Evolutionary conservation across 1,140 invertebrate genomes (phyloP).

Genomic region (Lordiphosa mommai): DNA sequence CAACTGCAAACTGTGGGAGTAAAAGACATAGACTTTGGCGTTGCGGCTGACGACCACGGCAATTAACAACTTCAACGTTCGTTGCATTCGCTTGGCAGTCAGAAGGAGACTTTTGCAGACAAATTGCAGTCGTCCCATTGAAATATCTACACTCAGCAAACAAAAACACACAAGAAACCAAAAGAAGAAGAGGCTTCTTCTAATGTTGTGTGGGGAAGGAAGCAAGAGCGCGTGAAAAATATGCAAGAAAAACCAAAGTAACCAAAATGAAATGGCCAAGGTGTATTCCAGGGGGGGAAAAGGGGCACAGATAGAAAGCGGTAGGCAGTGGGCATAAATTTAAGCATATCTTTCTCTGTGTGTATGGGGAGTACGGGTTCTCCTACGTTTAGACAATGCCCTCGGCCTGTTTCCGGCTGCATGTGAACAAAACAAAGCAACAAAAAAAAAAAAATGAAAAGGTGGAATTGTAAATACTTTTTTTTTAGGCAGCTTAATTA

Average conservation of each 20-base stretch:
- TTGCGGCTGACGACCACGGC: slow-evolving; percentile 63
- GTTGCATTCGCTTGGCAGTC: slow-evolving; percentile 47
- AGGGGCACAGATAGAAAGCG: background rate
- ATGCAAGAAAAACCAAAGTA: slow-evolving; percentile 55
- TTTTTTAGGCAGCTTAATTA: slow-evolving; percentile 30
- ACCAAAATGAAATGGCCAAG: slow-evolving; percentile 57
- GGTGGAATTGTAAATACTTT: slow-evolving; percentile 5
- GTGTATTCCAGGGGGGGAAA: slow-evolving; percentile 22
- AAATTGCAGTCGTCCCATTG: slow-evolving; percentile 60
- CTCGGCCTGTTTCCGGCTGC: slow-evolving; percentile 20
- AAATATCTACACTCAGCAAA: slow-evolving; percentile 41
- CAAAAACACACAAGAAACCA: slow-evolving; percentile 9
- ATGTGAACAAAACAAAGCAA: background rate
- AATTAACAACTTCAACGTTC: slow-evolving; percentile 77
- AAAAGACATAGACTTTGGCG: slow-evolving; percentile 25
- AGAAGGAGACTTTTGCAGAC: slow-evolving; percentile 36
- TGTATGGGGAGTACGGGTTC: background rate
- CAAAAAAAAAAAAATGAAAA: slow-evolving; percentile 1
- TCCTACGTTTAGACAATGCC: slow-evolving; percentile 15
- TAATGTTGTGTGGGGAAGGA: slow-evolving; percentile 13
- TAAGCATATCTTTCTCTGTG: slow-evolving; percentile 10
- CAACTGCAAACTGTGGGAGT: slow-evolving; percentile 57
- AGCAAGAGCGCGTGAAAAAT: slow-evolving; percentile 62
- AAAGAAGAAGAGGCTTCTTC: slow-evolving; percentile 17
- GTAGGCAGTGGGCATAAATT: slow-evolving; percentile 44